These are phyloP conservation scores for Stomatorhinus ivindoensis DNA, from an alignment of 2,113 vertebrate genomes.

Conservation along the genomic window DNA sequence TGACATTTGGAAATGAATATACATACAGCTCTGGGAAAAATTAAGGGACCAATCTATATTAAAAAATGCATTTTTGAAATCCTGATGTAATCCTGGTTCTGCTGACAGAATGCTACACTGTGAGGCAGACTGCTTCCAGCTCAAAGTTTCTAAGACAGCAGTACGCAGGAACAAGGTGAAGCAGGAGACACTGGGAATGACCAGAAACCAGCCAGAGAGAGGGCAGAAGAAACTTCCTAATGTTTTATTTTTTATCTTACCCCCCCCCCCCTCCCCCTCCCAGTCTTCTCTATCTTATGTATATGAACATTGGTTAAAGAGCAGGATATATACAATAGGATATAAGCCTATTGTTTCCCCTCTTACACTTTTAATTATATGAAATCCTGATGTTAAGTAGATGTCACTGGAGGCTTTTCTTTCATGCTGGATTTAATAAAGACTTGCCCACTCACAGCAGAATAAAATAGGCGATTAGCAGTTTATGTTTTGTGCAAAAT, in stretches of 20 bases:
- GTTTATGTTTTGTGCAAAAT: not conserved
- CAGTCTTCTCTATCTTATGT: not conserved
- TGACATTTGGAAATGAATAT: not conserved
- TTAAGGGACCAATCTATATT: not conserved
- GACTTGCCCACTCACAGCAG: not conserved
- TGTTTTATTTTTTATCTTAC: too few species aligned
- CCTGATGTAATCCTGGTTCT: not conserved
- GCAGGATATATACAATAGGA: not conserved
- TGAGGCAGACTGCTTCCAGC: not conserved
- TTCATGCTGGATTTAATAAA: conserved; percentile 8
- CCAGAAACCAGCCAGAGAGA: not conserved
- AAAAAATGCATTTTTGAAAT: not conserved
- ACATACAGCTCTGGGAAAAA: not conserved
- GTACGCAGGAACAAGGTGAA: not conserved
- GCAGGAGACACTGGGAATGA: not conserved
- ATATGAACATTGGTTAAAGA: not conserved
- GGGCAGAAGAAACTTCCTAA: not conserved
- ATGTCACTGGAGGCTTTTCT: not conserved
- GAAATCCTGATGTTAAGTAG: conserved; percentile 6
- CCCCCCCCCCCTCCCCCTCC: too few species aligned
- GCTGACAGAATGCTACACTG: not conserved
- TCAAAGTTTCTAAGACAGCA: not conserved
- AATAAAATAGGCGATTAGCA: not conserved
- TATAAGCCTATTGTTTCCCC: not conserved
- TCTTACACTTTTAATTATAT: conserved; percentile 8